Conservation (phyloP, 2,888 invertebrate genomes). For the Stenodema calcarata region DNA sequence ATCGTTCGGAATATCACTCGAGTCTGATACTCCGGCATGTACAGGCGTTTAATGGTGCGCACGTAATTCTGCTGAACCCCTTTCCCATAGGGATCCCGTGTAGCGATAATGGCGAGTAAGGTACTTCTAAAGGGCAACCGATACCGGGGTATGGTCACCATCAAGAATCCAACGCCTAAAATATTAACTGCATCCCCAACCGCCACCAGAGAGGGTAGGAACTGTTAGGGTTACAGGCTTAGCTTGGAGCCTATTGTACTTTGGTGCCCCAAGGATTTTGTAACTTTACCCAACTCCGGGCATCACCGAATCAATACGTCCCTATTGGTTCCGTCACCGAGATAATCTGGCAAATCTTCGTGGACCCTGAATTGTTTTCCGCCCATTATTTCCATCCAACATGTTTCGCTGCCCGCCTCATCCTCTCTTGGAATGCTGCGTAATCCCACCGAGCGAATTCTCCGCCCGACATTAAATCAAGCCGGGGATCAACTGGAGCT, state of each 20-base stretch:
- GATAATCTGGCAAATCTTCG: slow-evolving; percentile 13
- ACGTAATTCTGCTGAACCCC: slow-evolving; percentile 6
- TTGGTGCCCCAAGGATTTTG: background rate
- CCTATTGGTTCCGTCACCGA: slow-evolving; percentile 8
- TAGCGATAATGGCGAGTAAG: slow-evolving; percentile 5
- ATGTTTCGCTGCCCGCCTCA: background rate
- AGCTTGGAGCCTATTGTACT: slow-evolving; percentile 14
- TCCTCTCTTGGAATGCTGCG: background rate
- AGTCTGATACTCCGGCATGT: background rate
- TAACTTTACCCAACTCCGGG: background rate
- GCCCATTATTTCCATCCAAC: background rate
- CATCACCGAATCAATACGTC: slow-evolving; percentile 8
- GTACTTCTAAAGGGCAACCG: background rate
- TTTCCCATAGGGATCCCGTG: background rate
- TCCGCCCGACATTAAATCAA: background rate
- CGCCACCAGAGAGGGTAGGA: background rate
- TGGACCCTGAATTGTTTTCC: background rate
- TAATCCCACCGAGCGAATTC: background rate
- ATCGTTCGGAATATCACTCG: slow-evolving; percentile 42
- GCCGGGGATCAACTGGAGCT: background rate
- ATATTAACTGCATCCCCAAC: slow-evolving; percentile 29
- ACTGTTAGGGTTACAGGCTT: slow-evolving; percentile 21
- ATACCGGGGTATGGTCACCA: background rate
- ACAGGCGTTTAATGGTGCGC: slow-evolving; percentile 21
- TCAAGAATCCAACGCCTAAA: slow-evolving; percentile 24